These are phyloP conservation scores for Gymnoscopelus microlampas DNA, from an alignment of 2,797 vertebrate species.

Conservation along the genomic window DNA sequence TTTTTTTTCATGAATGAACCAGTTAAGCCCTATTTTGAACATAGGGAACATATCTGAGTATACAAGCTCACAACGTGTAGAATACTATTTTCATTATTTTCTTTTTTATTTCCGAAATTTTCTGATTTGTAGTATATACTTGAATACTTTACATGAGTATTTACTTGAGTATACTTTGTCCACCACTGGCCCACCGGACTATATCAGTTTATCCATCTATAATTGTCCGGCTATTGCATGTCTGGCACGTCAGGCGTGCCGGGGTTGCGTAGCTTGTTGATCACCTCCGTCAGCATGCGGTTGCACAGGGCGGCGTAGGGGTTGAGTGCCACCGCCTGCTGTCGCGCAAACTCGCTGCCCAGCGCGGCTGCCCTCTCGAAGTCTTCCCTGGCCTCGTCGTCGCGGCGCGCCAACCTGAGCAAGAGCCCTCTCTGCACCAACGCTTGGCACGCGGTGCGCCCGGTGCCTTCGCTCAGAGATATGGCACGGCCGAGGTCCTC, in stretches of 20 bases:
- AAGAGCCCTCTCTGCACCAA: slow-evolving; percentile 93
- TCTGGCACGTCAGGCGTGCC: slow-evolving; percentile 38
- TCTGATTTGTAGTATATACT: neutral
- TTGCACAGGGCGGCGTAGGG: slow-evolving; percentile 97
- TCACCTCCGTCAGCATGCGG: slow-evolving; percentile 90
- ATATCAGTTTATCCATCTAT: neutral
- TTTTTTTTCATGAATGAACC: no score
- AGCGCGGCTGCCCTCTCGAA: slow-evolving; percentile 85
- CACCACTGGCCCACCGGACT: neutral
- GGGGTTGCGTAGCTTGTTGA: slow-evolving; percentile 84
- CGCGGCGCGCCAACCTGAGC: slow-evolving; percentile 75
- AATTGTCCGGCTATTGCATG: slow-evolving; percentile 31
- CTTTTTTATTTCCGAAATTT: slow-evolving; percentile 22
- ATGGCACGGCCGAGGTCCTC: slow-evolving; percentile 87
- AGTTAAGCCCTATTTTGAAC: no score
- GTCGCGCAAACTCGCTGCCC: slow-evolving; percentile 90
- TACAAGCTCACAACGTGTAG: no score
- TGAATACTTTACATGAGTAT: no score
- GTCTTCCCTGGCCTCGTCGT: slow-evolving; percentile 84
- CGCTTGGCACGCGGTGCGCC: slow-evolving; percentile 86
- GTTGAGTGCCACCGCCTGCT: slow-evolving; percentile 88
- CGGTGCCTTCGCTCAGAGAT: slow-evolving; percentile 79
- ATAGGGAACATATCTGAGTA: no score
- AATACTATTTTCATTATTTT: neutral
- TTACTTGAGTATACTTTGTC: neutral